Evolutionary conservation across 2,113 vertebrate genomes (phyloP).

Genomic region (Heliornis fulica): DNA sequence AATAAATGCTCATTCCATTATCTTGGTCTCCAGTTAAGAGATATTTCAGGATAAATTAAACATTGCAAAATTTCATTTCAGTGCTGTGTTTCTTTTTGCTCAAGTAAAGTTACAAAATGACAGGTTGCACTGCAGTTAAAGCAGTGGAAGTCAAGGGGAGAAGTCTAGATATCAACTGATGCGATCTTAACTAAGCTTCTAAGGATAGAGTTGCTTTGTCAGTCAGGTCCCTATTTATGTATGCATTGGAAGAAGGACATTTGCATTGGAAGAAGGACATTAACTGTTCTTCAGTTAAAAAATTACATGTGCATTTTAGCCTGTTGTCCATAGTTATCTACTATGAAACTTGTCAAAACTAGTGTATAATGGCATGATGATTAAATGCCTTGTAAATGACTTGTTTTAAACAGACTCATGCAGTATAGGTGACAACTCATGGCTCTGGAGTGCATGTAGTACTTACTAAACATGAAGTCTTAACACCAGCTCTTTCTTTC

Average conservation of each 20-base stretch:
- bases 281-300: neutral
- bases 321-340: neutral
- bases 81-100: neutral
- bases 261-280: neutral
- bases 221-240: neutral
- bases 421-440: neutral
- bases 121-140: neutral
- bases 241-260: neutral
- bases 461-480: neutral
- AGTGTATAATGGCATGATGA: neutral
- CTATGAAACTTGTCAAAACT: neutral
- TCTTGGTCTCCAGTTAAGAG: neutral
- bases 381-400: neutral
- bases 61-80: neutral
- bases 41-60: neutral
- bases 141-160: neutral
- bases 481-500: neutral
- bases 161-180: neutral
- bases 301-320: neutral
- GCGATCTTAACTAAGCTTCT: neutral
- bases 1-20: neutral
- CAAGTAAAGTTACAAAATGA: neutral
- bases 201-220: neutral
- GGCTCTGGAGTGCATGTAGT: neutral
- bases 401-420: neutral